Evolutionary conservation across 2,797 vertebrate species (phyloP), one percentile per base, ranked within the genome.

Genomic region (Sandelia bainsii): DNA sequence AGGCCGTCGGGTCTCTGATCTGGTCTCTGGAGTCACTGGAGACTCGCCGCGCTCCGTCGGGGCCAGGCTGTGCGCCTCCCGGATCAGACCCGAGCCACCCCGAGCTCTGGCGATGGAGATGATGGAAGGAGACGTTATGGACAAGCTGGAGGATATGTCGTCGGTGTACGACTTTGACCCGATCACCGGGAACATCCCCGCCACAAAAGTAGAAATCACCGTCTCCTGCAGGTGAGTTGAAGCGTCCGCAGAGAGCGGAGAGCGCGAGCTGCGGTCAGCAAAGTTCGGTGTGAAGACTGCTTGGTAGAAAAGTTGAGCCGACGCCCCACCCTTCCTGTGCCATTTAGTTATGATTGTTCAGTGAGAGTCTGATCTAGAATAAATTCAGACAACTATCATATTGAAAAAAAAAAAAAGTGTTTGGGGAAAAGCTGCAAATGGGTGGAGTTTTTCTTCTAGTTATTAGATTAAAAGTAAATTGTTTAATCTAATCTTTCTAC

Each of bases 121-220:
- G 88, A 94, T 95, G 95, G 94, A 93, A 77, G 94, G 93, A 81
- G 95, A 95, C 93, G 95, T 91, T 61, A 94, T 95, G 95, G 96
- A 97, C 93, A 96, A 95, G 90, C 92, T 95, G 75, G 95, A 96
- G 79, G 96, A 96, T 92, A 96, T 96, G 97, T 94, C 96, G 69
- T 96, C 96, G 79, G 94, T 96, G 89, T 95, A 95, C 80, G 94
- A 95, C 89, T 96, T 97, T 90, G 97, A 97, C 89, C 96, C 96
- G 63, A 93, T 98, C 79, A 93, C 93, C 62, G 96, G 95, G 62
- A 96, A 95, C 92, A 96, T 97, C 79, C 97, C 97, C 23, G 96
- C 97, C 81, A 98, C 97, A 70, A 97, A 97, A 90, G 97, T 99
- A 87, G 97, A 99, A 87, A 94, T 98, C 89, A 98, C 96, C 40